These are phyloP conservation scores for Drosophila aldrichi DNA, from an alignment of 2,888 invertebrate species.

Conservation along the genomic window DNA sequence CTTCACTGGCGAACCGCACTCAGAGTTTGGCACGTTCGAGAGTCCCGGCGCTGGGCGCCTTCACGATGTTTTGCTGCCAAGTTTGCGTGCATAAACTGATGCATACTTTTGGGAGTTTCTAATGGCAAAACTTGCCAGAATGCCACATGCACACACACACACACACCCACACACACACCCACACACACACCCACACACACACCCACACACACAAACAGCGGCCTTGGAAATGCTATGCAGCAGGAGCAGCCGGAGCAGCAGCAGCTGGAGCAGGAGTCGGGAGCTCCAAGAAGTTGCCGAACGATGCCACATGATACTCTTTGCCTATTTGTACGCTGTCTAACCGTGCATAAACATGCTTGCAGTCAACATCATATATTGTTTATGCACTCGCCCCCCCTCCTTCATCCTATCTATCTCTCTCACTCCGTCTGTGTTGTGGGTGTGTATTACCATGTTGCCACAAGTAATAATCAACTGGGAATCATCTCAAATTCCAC, in stretches of 20 bases:
- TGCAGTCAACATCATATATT: conserved; percentile 3
- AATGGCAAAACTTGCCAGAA: conserved; percentile 67
- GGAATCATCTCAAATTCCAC: conserved; percentile 5
- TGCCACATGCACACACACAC: conserved; percentile 47
- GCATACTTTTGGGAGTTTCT: conserved; percentile 74
- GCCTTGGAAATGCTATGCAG: conserved; percentile 52
- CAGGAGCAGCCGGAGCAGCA: conserved; percentile 10
- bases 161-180: no score
- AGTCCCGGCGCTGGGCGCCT: conserved; percentile 25
- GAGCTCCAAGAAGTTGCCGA: conserved; percentile 42
- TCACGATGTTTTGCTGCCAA: conserved; percentile 50
- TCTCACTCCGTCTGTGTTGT: conserved; percentile 7
- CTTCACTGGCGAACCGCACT: conserved; percentile 3
- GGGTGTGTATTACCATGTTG: conserved; percentile 22
- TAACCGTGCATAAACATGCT: conserved; percentile 26
- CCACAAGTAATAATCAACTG: conserved; percentile 30
- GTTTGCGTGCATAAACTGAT: conserved; percentile 72
- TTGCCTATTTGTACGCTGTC: conserved; percentile 20
- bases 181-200: no score
- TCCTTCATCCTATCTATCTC: background rate
- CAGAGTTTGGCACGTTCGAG: conserved; percentile 1
- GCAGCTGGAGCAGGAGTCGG: conserved; percentile 10
- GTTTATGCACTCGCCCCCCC: background rate
- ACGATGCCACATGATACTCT: conserved; percentile 22
- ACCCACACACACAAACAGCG: conserved; percentile 39